Percentiles rank a stretch among this genome's conserved stretches.
Evolutionary conservation across 2,888 invertebrate genomes (phyloP).

Genomic region (Rotaria macrura): DNA sequence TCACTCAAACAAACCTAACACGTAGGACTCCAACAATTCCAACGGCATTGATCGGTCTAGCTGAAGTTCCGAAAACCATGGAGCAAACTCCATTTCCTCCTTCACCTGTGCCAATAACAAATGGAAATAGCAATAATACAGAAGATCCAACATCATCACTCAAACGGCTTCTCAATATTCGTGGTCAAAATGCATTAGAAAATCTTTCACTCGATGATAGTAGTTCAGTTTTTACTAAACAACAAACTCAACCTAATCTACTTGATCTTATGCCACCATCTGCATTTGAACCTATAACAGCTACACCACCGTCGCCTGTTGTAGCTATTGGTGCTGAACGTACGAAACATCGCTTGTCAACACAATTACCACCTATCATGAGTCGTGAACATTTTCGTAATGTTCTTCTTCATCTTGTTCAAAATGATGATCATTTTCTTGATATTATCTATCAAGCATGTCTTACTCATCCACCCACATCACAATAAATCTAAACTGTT

Average conservation of each 20-base stretch:
- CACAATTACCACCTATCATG: background rate
- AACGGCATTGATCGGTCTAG: background rate
- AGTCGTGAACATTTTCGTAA: conserved; percentile 10
- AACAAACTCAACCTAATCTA: background rate
- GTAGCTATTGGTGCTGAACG: conserved; percentile 13
- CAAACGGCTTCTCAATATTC: background rate
- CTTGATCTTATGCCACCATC: conserved; percentile 16
- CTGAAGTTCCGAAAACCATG: background rate
- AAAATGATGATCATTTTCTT: conserved; percentile 20
- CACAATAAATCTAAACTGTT: background rate
- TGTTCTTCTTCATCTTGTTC: conserved; percentile 2
- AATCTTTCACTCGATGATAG: background rate
- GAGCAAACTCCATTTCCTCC: background rate
- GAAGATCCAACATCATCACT: conserved; percentile 4
- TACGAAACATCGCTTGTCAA: background rate
- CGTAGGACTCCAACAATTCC: background rate
- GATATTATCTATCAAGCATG: conserved; percentile 20
- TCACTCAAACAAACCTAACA: background rate
- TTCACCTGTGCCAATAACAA: background rate
- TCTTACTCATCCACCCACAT: background rate
- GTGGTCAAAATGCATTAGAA: background rate
- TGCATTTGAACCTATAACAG: background rate
- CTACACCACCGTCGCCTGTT: background rate
- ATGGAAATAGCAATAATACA: background rate
- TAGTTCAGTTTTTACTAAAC: background rate